Evolutionary conservation across 2,797 vertebrate genomes (phyloP), one percentile per base, ranked within the genome.

Genomic region (Anableps anableps): DNA sequence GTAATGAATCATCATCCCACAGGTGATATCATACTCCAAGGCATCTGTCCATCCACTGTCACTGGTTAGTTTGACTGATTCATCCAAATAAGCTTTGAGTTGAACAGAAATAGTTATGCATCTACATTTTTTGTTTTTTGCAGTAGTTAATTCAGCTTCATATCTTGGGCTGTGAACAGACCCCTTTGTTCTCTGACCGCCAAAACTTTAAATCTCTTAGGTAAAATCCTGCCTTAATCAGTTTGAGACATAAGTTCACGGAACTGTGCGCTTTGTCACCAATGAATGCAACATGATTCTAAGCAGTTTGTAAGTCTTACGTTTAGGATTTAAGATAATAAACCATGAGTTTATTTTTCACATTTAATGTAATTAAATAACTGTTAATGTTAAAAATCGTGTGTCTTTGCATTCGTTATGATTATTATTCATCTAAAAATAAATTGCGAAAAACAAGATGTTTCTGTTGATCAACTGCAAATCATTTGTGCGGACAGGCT

Each of bases 351-450:
- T 77, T 80, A 77, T 51, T 91, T 90, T 89, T 80, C 85, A 80
- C 89, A 83, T 84, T 86, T 81, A 72, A 88, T 92, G 84, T 89
- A 88, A 94, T 93, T 91, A 93, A 93, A 92, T 80, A 47, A 83
- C 17, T 89, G 43, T 48, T 76, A 68, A 86, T 79, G 43, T 86
- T 47, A 26, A 74, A 0, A 2, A 0, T 9, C 21, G 21, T 1
- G 0, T 34, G 29, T 62, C 14, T 75, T 64, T 80, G 23, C 43
- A 0, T 47, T 31, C 26, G 9, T 58, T 26, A 5, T 73, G 34
- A 8, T 47, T 78, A 34, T 45, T 55, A 45, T 71, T 71, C 26
- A 41, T 43, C 64, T 77, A 36, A 76, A 48, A 50, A 53, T 48
- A 34, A 48, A 50, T 34, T 51, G 34, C 38, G 36, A 26, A 51